phyloP scores from a whole-genome alignment of 1,140 invertebrate genomes.

The Drosophila hydei region DNA sequence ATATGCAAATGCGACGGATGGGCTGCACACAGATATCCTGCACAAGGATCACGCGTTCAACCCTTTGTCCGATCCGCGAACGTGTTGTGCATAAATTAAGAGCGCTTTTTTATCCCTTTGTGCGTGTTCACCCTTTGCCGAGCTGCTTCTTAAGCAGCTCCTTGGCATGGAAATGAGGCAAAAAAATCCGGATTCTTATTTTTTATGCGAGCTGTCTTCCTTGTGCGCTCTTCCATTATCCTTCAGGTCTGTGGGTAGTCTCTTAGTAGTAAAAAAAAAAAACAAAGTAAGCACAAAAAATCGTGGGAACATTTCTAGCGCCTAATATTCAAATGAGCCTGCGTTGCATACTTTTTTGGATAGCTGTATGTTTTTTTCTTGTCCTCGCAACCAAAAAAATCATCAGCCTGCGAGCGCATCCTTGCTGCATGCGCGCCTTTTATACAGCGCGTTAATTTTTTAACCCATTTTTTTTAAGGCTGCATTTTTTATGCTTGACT shows the following conservation, averaged over 20 bases:
- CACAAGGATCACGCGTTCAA: constrained; percentile 55
- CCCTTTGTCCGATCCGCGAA: constrained; percentile 78
- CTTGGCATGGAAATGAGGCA: constrained; percentile 81
- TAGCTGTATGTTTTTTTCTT: constrained; percentile 32
- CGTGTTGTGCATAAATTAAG: constrained; percentile 80
- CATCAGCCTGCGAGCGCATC: constrained; percentile 59
- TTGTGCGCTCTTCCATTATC: constrained; percentile 54
- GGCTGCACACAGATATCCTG: constrained; percentile 53
- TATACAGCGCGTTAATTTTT: constrained; percentile 52
- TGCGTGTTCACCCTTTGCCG: constrained; percentile 54
- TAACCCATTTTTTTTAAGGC: constrained; percentile 70
- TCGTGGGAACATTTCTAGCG: constrained; percentile 78
- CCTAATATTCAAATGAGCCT: constrained; percentile 77
- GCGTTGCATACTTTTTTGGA: constrained; percentile 70
- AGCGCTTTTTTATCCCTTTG: constrained; percentile 52
- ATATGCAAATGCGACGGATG: constrained; percentile 65
- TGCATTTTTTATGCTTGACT: constrained; percentile 77
- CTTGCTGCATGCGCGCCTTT: constrained; percentile 49
- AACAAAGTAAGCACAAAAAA: constrained; percentile 53
- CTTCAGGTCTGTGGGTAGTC: constrained; percentile 61
- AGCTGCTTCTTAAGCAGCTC: constrained; percentile 35
- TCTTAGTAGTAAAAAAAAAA: constrained; percentile 17
- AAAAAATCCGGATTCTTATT: constrained; percentile 76
- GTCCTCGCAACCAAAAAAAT: constrained; percentile 45
- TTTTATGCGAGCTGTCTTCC: constrained; percentile 51